Evolutionary conservation across 2,888 invertebrate species (phyloP), one percentile per base, ranked within the genome.

Genomic region (Sepioteuthis lessoniana): DNA sequence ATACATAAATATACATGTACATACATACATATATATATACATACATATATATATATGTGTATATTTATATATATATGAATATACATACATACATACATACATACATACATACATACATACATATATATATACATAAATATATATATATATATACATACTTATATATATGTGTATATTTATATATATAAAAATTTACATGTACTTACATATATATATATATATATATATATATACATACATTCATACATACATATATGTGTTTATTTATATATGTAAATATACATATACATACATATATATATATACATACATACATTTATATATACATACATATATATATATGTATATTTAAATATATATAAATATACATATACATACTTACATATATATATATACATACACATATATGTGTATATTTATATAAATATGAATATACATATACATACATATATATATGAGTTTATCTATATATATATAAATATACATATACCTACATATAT

Each of bases 221-320:
- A 35, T 90, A 90, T 90, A 90, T 35, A 90, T 90, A 90, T 90
- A 90, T 37, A 90, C 31, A 90, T 90, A 60, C 28, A 60, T 60
- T n/a, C n/a, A n/a, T 90, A 90, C n/a, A 90, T 7, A 90, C 19
- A 90, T 3, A 90, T 1, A 37, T 31, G 2, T 90, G 19, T 90
- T 3, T 90, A 90, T 90, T 4, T 90, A 90, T 90, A 31, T 90
- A 31, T 50, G 16, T 21, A 42, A 42, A 35, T 31, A 35, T 21
- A 31, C 21, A 35, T 31, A 90, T 16, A 13, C 35, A 90, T 31
- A 90, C 31, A 90, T 13, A 90, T 90, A 90, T n/a, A 90, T 16
- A 90, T 16, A 90, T 5, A 90, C 16, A 90, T 10, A 16, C n/a
- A 5, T 5, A n/a, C 16, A 90, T 90, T 7, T 90, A 16, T 90